Percentiles rank a stretch among this genome's conserved stretches.
These are phyloP conservation scores for Chrysoperla carnea DNA, from an alignment of 1,140 invertebrate genomes.

Conservation along the genomic window DNA sequence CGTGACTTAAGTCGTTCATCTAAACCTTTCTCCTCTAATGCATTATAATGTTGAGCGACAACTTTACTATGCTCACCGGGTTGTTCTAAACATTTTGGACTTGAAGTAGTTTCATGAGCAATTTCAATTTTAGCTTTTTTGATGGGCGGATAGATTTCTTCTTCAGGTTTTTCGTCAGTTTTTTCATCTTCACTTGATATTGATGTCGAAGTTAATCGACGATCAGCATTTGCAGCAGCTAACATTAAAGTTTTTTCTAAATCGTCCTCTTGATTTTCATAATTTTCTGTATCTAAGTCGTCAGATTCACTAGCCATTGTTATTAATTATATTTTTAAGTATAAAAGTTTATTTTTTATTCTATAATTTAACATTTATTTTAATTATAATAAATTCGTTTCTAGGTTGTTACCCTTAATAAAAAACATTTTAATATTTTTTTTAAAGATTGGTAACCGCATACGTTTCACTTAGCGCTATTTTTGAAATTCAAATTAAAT, in stretches of 20 bases:
- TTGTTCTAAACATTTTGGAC: not conserved
- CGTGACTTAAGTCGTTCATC: slow-evolving; percentile 63
- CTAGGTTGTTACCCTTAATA: too few species aligned
- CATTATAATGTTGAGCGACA: slow-evolving; percentile 76
- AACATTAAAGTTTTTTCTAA: slow-evolving; percentile 18
- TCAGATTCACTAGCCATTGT: too few species aligned
- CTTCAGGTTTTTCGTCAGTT: slow-evolving; percentile 3
- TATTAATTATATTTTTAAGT: too few species aligned
- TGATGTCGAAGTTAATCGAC: slow-evolving; percentile 10
- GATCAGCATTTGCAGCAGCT: slow-evolving; percentile 19
- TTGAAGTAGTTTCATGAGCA: not conserved
- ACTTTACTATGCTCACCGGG: slow-evolving; percentile 28
- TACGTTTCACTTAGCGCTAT: too few species aligned
- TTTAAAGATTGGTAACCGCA: too few species aligned
- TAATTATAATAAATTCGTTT: too few species aligned
- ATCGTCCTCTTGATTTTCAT: slow-evolving; percentile 9
- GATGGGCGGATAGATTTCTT: not conserved
- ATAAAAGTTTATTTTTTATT: too few species aligned
- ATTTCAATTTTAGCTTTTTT: slow-evolving; percentile 2
- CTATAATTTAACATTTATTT: too few species aligned
- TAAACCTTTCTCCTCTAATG: slow-evolving; percentile 62
- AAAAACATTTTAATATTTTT: too few species aligned
- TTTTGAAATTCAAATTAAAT: too few species aligned
- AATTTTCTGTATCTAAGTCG: too few species aligned
- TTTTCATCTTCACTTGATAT: not conserved